Evolutionary conservation across 2,113 vertebrate species (phyloP).

Genomic region (Syngnathus typhle): DNA sequence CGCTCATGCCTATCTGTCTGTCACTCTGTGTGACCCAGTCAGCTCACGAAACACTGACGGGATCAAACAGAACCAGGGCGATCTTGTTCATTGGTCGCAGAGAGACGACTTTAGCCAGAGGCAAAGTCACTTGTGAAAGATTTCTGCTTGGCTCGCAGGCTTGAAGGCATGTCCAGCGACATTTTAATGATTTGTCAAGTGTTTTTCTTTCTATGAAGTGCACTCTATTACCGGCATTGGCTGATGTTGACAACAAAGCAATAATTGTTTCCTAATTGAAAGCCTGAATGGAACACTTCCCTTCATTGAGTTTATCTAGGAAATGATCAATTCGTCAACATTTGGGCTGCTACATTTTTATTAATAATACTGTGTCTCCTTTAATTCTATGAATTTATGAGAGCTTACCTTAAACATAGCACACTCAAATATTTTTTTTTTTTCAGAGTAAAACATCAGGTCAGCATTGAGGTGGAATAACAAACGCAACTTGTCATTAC

Average conservation of each 20-base stretch:
- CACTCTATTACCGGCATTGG: background rate
- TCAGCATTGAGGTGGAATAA: too few species aligned
- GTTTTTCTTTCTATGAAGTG: background rate
- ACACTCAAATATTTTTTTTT: background rate
- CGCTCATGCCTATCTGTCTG: background rate
- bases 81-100: background rate
- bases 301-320: background rate
- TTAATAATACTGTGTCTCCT: background rate
- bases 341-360: background rate
- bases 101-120: slow-evolving; percentile 1
- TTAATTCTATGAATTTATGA: background rate
- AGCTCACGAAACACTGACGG: background rate
- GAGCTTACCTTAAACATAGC: too few species aligned
- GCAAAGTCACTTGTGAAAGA: slow-evolving; percentile 7
- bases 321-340: background rate
- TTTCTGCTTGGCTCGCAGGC: background rate
- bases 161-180: background rate
- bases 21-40: background rate
- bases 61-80: slow-evolving; percentile 6
- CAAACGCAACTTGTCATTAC: too few species aligned
- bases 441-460: background rate
- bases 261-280: background rate
- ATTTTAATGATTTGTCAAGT: background rate
- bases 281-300: background rate
- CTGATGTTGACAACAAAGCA: background rate